Evolutionary conservation across 2,888 invertebrate species (phyloP).

Genomic region (Eilema sororculum): DNA sequence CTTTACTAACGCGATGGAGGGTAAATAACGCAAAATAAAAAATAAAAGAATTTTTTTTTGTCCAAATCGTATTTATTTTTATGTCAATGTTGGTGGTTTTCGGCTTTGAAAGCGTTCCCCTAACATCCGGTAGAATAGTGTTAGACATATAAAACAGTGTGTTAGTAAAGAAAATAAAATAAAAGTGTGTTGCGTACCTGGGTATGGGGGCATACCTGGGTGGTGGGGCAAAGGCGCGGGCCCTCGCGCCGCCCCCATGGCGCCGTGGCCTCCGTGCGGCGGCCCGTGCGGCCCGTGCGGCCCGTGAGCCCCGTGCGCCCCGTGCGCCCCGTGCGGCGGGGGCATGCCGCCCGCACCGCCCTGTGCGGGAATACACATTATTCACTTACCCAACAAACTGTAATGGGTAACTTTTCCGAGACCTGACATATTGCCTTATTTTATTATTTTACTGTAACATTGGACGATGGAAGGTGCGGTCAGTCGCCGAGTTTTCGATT

Average conservation of each 20-base stretch:
- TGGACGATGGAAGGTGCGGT: too few species aligned
- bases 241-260: conserved; percentile 72
- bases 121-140: too few species aligned
- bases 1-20: too few species aligned
- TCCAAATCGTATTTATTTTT: too few species aligned
- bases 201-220: conserved; percentile 70
- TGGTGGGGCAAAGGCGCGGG: conserved; percentile 79
- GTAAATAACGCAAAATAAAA: too few species aligned
- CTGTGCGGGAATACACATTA: conserved; percentile 21
- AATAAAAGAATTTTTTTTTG: too few species aligned
- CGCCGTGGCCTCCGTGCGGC: conserved; percentile 70
- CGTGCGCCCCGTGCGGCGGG: conserved; percentile 71
- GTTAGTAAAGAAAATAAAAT: conserved; percentile 25
- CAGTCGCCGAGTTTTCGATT: too few species aligned
- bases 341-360: conserved; percentile 74
- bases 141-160: not conserved
- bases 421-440: too few species aligned
- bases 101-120: too few species aligned
- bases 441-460: too few species aligned
- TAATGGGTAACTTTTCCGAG: too few species aligned
- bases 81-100: too few species aligned
- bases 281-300: conserved; percentile 74
- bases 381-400: not conserved
- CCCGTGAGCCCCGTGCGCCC: conserved; percentile 70
- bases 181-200: conserved; percentile 47